Percentiles rank a stretch among this genome's conserved stretches.
phyloP scores from a whole-genome alignment of 2,888 invertebrate species.

The Stenotaenia linearis region DNA sequence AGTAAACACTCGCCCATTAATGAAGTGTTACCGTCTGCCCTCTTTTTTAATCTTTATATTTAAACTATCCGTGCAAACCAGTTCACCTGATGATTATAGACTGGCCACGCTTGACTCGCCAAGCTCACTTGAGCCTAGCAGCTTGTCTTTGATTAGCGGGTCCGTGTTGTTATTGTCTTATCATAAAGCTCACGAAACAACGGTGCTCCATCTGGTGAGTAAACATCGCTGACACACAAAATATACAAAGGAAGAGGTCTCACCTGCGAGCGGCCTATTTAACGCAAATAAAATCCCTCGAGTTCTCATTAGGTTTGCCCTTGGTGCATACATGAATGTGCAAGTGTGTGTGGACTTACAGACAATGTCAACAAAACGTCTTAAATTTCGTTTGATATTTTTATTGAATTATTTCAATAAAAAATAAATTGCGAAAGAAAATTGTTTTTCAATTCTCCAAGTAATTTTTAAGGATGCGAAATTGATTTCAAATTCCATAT shows the following conservation, averaged over 20 bases:
- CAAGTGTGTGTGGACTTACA: conserved; percentile 3
- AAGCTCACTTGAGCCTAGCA: conserved; percentile 9
- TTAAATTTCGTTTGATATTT: too few relatives aligned
- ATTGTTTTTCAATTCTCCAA: too few relatives aligned
- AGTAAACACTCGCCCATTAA: background rate
- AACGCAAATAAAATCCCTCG: background rate
- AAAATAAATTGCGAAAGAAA: too few relatives aligned
- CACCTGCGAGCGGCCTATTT: conserved; percentile 9
- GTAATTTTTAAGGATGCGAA: too few relatives aligned
- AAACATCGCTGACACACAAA: conserved; percentile 9
- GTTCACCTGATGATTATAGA: conserved; percentile 4
- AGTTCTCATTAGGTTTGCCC: background rate
- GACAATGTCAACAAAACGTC: background rate
- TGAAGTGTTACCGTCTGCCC: background rate
- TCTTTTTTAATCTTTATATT: background rate
- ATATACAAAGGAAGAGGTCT: background rate
- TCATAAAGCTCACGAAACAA: conserved; percentile 9
- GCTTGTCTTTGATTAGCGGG: conserved; percentile 9
- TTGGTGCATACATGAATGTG: conserved; percentile 5
- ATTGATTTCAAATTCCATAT: too few relatives aligned
- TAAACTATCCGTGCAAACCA: background rate
- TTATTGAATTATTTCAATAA: too few relatives aligned
- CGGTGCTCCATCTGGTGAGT: conserved; percentile 5
- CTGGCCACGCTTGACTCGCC: conserved; percentile 5
- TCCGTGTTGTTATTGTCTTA: conserved; percentile 5